Evolutionary conservation across 2,113 vertebrate genomes (phyloP).

Genomic region (Lepus timidus): DNA sequence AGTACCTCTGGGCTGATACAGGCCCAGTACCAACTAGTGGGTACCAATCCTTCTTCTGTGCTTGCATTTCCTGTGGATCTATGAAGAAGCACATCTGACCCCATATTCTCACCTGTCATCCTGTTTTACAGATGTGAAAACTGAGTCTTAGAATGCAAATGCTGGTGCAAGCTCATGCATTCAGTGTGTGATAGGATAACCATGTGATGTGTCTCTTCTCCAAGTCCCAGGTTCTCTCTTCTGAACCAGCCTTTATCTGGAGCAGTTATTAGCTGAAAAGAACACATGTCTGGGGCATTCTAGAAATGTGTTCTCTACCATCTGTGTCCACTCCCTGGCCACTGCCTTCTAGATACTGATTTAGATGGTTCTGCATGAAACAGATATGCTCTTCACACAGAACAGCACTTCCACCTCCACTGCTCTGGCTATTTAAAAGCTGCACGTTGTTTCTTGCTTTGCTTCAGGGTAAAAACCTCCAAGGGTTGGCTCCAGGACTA

Average conservation of each 20-base stretch:
- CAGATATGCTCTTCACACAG: neutral
- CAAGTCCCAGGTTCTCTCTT: neutral
- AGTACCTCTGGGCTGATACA: neutral
- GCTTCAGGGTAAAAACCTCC: neutral
- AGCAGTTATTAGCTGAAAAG: neutral
- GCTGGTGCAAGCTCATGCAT: neutral
- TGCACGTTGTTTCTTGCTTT: neutral
- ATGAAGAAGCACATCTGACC: neutral
- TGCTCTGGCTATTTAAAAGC: neutral
- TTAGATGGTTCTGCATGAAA: neutral
- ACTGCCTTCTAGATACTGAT: neutral
- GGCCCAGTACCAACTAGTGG: neutral
- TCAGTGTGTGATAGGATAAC: fast-evolving
- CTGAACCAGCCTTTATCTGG: neutral
- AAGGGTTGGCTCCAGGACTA: no score
- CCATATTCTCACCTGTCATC: no score
- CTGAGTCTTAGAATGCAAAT: neutral
- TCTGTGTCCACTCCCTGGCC: neutral
- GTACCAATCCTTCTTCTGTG: fast-evolving
- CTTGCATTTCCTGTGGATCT: neutral
- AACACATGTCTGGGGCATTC: neutral
- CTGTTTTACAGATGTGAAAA: neutral
- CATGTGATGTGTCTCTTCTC: neutral
- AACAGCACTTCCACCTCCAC: fast-evolving
- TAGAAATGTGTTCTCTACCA: neutral